Evolutionary conservation across 2,888 invertebrate species (phyloP).

Genomic region (Papilio demoleus): DNA sequence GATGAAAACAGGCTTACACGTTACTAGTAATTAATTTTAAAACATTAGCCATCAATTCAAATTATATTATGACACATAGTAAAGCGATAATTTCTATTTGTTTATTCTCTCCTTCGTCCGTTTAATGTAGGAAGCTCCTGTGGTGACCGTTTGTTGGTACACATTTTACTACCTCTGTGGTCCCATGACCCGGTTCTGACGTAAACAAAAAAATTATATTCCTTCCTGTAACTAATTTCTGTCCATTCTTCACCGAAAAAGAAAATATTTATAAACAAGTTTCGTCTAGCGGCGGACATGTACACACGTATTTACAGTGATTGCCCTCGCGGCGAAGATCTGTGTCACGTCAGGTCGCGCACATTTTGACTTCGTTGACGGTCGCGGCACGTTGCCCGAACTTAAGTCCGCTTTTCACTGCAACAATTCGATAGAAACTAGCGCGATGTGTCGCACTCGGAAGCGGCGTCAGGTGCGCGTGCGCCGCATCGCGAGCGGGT

Average conservation of each 20-base stretch:
- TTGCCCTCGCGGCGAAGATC: not conserved
- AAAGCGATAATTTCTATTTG: too few species aligned
- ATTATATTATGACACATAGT: too few species aligned
- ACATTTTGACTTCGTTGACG: conserved; percentile 21
- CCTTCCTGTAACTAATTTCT: too few species aligned
- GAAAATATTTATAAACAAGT: conserved; percentile 13
- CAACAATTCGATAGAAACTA: conserved; percentile 14
- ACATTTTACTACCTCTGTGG: too few species aligned
- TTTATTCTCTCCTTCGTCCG: too few species aligned
- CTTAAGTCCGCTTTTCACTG: conserved; percentile 25
- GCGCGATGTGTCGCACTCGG: conserved; percentile 30
- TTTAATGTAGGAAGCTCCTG: too few species aligned
- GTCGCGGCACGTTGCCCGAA: not conserved
- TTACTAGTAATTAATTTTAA: too few species aligned
- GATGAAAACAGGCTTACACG: not conserved
- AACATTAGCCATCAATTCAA: too few species aligned
- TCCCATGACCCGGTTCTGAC: too few species aligned
- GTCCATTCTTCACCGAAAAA: not conserved
- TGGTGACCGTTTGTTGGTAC: too few species aligned
- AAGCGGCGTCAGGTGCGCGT: conserved; percentile 33
- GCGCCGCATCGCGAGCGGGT: conserved; percentile 31
- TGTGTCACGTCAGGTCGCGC: conserved; percentile 8
- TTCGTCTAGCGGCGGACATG: conserved; percentile 8
- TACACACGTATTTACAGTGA: conserved; percentile 14
- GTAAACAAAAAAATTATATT: too few species aligned